Percentiles rank a stretch among this genome's conserved stretches.
These are phyloP conservation scores for Sarcophaga variegata DNA, from an alignment of 2,888 invertebrate genomes.

Conservation along the genomic window DNA sequence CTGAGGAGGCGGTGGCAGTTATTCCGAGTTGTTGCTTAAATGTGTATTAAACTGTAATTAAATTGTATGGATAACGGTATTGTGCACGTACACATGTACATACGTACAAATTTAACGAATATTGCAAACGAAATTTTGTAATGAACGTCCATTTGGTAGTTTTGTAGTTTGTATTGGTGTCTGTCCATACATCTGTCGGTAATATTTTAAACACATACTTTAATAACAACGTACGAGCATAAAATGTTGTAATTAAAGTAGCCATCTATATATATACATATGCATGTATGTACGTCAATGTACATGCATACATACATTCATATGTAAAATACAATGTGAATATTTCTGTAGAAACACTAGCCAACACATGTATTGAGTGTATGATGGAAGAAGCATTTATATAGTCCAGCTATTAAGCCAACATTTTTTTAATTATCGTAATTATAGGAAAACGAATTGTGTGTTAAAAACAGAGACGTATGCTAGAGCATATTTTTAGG, in stretches of 20 bases:
- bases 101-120: neutral
- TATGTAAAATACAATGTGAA: neutral
- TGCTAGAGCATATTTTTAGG: neutral
- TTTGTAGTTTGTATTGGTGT: neutral
- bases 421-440: constrained; percentile 56
- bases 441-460: constrained; percentile 23
- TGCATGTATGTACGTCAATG: neutral
- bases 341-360: neutral
- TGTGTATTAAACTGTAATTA: constrained; percentile 55
- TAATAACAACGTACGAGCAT: constrained; percentile 12
- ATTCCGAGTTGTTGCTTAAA: constrained; percentile 41
- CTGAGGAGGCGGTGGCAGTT: constrained; percentile 23
- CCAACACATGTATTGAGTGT: neutral
- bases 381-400: constrained; percentile 19
- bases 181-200: neutral
- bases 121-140: neutral
- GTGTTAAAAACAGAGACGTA: constrained; percentile 16
- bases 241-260: neutral
- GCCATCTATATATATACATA: neutral
- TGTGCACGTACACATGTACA: neutral
- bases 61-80: constrained; percentile 50
- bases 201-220: constrained; percentile 28
- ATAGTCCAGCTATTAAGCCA: constrained; percentile 25
- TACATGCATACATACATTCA: constrained; percentile 1
- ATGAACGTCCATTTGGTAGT: constrained; percentile 8